Percentiles rank a stretch among this genome's conserved stretches.
phyloP scores from a whole-genome alignment of 2,797 vertebrate genomes.

The Lates japonicus region DNA sequence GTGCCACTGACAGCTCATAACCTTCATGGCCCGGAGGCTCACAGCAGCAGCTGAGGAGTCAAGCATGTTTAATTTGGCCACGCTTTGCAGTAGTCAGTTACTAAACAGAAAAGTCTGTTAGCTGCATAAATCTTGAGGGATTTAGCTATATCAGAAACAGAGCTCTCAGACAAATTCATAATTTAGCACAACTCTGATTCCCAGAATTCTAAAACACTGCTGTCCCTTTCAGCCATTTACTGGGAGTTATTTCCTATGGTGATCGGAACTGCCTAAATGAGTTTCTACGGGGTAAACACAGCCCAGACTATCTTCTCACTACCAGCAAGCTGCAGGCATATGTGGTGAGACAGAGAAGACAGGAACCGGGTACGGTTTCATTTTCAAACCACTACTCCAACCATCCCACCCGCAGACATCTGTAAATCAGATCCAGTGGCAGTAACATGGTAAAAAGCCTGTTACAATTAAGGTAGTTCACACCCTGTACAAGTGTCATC shows the following conservation, averaged over 20 bases:
- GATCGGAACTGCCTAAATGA: slow-evolving; percentile 60
- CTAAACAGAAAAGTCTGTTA: slow-evolving; percentile 6
- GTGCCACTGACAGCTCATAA: slow-evolving; percentile 48
- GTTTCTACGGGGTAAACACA: slow-evolving; percentile 76
- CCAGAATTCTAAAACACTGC: slow-evolving; percentile 33
- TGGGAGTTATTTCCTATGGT: slow-evolving; percentile 72
- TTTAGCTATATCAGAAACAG: slow-evolving; percentile 15
- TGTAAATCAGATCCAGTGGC: slow-evolving; percentile 50
- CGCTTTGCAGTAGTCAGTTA: too few relatives aligned
- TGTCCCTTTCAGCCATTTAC: slow-evolving; percentile 42
- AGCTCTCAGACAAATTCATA: slow-evolving; percentile 15
- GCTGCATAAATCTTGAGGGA: slow-evolving; percentile 6
- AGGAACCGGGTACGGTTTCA: slow-evolving; percentile 62
- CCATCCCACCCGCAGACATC: slow-evolving; percentile 37
- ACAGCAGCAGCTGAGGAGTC: slow-evolving; percentile 11
- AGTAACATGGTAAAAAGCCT: slow-evolving; percentile 6
- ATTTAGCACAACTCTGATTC: slow-evolving; percentile 24
- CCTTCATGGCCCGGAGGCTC: slow-evolving; percentile 28
- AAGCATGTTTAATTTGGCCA: not conserved
- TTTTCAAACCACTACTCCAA: slow-evolving; percentile 58
- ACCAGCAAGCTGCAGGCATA: slow-evolving; percentile 40
- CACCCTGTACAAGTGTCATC: not conserved
- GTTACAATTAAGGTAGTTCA: not conserved
- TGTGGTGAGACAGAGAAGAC: slow-evolving; percentile 35
- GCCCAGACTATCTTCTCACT: slow-evolving; percentile 65